A percentile compares a stretch with the other conserved stretches of the same genome.
These are phyloP conservation scores for Ctenoplectra terminalis DNA, from an alignment of 1,140 invertebrate species.

Conservation along the genomic window DNA sequence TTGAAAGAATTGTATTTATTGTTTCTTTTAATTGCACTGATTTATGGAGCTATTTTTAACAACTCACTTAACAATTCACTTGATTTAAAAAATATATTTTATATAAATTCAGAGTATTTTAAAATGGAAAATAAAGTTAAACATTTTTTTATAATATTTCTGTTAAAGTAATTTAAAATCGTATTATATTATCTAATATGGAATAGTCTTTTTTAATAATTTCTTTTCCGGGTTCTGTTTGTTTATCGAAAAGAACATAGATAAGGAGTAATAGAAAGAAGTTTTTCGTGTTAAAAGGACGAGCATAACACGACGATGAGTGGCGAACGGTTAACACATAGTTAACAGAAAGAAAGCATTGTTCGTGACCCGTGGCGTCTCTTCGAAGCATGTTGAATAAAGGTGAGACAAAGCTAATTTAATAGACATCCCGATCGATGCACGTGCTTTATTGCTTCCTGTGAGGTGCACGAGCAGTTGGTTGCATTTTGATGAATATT, in stretches of 20 bases:
- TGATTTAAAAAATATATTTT: too few species aligned
- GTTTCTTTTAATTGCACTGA: too few species aligned
- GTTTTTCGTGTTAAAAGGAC: neutral
- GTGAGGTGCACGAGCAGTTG: neutral
- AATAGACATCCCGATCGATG: slow-evolving; percentile 11
- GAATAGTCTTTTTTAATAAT: too few species aligned
- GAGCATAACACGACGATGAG: neutral
- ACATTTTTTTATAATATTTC: too few species aligned
- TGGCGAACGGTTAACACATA: neutral
- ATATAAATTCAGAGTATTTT: too few species aligned
- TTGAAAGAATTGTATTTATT: too few species aligned
- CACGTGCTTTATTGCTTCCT: slow-evolving; percentile 20
- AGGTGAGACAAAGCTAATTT: slow-evolving; percentile 32
- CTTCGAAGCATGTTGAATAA: neutral
- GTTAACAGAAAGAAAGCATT: neutral
- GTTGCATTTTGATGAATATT: slow-evolving; percentile 45
- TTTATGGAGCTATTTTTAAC: too few species aligned
- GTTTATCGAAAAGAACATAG: neutral
- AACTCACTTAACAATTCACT: too few species aligned
- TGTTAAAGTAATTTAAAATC: too few species aligned
- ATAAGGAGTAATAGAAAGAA: neutral
- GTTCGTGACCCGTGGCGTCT: neutral
- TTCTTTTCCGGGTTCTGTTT: too few species aligned
- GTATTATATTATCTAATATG: too few species aligned
- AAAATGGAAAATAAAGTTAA: too few species aligned